Evolutionary conservation across 2,113 vertebrate genomes (phyloP).

Genomic region (Catharus fuscescens): DNA sequence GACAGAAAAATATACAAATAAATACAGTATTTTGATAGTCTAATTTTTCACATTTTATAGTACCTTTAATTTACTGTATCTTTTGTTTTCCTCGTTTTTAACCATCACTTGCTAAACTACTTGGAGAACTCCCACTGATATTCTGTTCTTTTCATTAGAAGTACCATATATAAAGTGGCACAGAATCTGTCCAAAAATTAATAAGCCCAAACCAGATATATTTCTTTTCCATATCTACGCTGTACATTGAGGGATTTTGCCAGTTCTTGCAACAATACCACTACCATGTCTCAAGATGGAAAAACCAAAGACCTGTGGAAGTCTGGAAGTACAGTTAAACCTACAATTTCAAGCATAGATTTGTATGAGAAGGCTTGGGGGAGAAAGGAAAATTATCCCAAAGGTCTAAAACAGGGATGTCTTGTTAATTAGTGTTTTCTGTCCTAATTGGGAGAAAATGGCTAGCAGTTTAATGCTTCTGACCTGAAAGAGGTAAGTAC

Average conservation of each 20-base stretch:
- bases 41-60: background rate
- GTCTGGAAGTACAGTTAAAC: background rate
- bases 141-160: background rate
- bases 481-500: background rate
- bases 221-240: background rate
- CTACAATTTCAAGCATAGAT: background rate
- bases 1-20: background rate
- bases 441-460: background rate
- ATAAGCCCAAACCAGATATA: background rate
- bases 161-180: background rate
- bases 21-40: background rate
- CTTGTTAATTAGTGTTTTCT: background rate
- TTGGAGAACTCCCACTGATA: background rate
- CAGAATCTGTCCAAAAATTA: background rate
- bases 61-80: background rate
- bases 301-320: background rate
- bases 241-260: background rate
- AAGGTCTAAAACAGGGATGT: background rate
- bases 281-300: background rate
- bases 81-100: background rate
- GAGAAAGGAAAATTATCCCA: background rate
- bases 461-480: background rate
- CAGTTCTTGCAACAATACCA: background rate
- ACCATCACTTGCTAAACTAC: background rate
- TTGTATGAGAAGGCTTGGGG: background rate